A percentile compares a stretch with the other conserved stretches of the same genome.
phyloP scores from a whole-genome alignment of 2,888 invertebrate genomes.

The Cacoxenus indagator region DNA sequence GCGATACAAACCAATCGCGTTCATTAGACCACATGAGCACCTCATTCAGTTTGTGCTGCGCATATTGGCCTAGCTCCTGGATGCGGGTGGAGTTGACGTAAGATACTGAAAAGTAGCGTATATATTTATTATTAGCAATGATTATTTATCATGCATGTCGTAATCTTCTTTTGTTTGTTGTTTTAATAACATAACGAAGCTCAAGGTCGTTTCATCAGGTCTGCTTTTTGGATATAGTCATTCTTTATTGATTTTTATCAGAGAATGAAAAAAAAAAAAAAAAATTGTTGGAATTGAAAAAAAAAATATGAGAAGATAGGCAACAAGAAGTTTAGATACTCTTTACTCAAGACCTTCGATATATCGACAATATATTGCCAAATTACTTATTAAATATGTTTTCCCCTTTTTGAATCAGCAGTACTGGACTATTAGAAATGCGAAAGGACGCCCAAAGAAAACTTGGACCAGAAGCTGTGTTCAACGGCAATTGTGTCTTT shows the following conservation, averaged over 20 bases:
- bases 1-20: constrained; percentile 47
- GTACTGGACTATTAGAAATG: too few relatives aligned
- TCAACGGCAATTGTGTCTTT: too few relatives aligned
- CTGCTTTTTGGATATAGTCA: neutral
- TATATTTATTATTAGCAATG: constrained; percentile 36
- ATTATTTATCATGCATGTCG: constrained; percentile 16
- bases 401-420: too few relatives aligned
- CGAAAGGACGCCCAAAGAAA: too few relatives aligned
- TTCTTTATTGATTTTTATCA: neutral
- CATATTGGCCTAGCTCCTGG: constrained; percentile 46
- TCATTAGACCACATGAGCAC: constrained; percentile 53
- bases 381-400: too few relatives aligned
- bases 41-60: constrained; percentile 49
- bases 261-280: neutral
- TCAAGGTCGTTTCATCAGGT: neutral
- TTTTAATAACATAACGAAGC: constrained; percentile 16
- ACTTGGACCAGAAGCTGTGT: too few relatives aligned
- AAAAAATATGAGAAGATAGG: too few relatives aligned
- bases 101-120: constrained; percentile 49
- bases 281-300: too few relatives aligned
- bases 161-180: constrained; percentile 20
- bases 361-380: too few relatives aligned
- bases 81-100: constrained; percentile 49
- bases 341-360: too few relatives aligned
- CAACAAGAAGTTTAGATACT: too few relatives aligned